Base-by-base conservation (phyloP, 2,888 invertebrate species). In the Apotomis turbidana region DNA sequence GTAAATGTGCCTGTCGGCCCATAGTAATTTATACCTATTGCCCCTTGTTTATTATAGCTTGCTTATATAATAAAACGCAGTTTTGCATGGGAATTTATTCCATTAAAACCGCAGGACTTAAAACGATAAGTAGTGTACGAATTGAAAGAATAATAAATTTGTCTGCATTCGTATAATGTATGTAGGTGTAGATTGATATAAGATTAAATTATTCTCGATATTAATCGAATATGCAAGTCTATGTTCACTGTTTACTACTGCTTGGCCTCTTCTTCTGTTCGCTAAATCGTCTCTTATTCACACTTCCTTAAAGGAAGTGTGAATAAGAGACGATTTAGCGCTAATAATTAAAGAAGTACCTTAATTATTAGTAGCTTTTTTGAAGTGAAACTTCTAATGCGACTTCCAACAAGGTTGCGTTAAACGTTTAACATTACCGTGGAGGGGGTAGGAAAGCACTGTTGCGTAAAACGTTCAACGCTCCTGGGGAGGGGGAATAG, bases 11-110 rank as follows among this genome's bases (percentile, higher is more conserved):
- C 86, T 87, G 90, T 89, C 88, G 77, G 76, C 79, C 80, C 68
- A 76, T 68, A 76, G 80, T 88, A 86, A 90, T 91, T 90, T 90
- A 90, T 90, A 87, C 83, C 84, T 81, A 85, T 87, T 84, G 87
- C 82, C 74, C 81, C 81, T 85, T 84, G 86, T 90, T 89, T 87
- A 89, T 88, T 87, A 85, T 85, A 81, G 77, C 78, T 67, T 81
- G 84, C 78, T 85, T 87, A 85, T 87, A 81, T 87, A 85, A 86
- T 89, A 87, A 87, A 88, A 83, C 81, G 79, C 79, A 81, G 81
- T 82, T 86, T 87, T 85, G 85, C 85, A 81, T 85, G 86, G 82
- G 81, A 87, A 87, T 87, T 86, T 84, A 86, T 87, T 84, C 83
- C 82, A 85, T 79, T 77, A 72, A 72, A 68, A 68, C 52, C 51